A percentile compares a stretch with the other conserved stretches of the same genome.
Evolutionary conservation across 2,888 invertebrate species (phyloP).

Genomic region (Bombylius major): DNA sequence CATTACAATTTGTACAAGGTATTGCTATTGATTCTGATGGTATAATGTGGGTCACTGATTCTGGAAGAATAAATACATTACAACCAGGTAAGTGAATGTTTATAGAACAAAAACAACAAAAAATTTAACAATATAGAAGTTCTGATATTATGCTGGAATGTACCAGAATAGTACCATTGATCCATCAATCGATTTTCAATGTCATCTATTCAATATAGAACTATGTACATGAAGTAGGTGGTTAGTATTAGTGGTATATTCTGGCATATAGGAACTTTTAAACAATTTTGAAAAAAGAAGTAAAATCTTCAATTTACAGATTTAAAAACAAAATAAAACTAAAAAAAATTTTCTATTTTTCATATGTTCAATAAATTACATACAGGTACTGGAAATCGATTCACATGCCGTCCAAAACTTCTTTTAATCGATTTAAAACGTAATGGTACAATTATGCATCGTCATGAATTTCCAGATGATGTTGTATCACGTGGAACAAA

Average conservation of each 20-base stretch:
- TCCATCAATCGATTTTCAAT: no score
- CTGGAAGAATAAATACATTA: constrained; percentile 51
- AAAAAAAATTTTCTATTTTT: no score
- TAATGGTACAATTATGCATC: constrained; percentile 42
- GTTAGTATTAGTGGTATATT: no score
- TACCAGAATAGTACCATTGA: no score
- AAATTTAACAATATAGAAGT: not conserved
- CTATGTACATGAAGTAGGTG: no score
- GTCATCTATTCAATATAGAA: no score
- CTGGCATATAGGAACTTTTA: no score
- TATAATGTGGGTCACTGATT: constrained; percentile 55
- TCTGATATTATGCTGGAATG: no score
- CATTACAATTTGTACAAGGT: constrained; percentile 62
- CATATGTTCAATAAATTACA: not conserved
- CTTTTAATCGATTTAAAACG: constrained; percentile 53
- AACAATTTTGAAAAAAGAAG: no score
- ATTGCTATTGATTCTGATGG: constrained; percentile 59
- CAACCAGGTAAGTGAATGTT: constrained; percentile 31
- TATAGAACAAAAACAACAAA: not conserved
- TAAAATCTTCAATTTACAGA: no score
- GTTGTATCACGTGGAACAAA: constrained; percentile 45
- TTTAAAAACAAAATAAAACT: no score
- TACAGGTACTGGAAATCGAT: not conserved
- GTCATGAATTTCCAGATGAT: constrained; percentile 48
- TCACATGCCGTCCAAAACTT: constrained; percentile 50